These are phyloP conservation scores for Drosophila pachea DNA, from an alignment of 1,140 invertebrate species.

Conservation along the genomic window DNA sequence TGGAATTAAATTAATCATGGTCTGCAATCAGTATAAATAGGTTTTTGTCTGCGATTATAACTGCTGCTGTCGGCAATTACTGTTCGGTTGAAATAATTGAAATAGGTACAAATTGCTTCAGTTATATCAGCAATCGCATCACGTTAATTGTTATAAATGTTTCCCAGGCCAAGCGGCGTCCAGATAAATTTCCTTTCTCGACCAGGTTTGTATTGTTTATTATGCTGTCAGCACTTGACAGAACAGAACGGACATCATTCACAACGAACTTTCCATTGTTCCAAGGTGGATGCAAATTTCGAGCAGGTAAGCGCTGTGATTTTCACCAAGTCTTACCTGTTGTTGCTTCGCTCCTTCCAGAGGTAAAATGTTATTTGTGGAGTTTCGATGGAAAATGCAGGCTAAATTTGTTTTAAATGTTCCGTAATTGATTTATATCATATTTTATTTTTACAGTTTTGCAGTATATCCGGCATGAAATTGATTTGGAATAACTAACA, in stretches of 20 bases:
- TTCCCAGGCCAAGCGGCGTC: background rate
- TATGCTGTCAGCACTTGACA: background rate
- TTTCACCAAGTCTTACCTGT: no score
- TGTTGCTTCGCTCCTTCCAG: no score
- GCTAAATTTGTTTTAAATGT: background rate
- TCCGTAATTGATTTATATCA: no score
- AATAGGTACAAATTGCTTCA: background rate
- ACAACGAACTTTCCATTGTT: no score
- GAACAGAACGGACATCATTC: background rate
- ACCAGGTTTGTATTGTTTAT: conserved; percentile 1
- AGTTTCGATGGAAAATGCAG: background rate
- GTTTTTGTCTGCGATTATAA: background rate
- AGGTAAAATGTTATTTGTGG: background rate
- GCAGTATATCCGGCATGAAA: background rate
- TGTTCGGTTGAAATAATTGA: conserved; percentile 5
- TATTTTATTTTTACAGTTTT: background rate
- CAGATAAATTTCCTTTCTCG: background rate
- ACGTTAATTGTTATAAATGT: conserved; percentile 5
- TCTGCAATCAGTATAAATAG: background rate
- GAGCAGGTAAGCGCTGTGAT: background rate
- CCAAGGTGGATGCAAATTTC: background rate
- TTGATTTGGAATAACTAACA: background rate
- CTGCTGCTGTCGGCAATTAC: background rate
- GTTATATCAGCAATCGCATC: background rate
- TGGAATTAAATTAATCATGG: no score